phyloP scores from a whole-genome alignment of 2,888 invertebrate genomes.

The Tipula unca region DNA sequence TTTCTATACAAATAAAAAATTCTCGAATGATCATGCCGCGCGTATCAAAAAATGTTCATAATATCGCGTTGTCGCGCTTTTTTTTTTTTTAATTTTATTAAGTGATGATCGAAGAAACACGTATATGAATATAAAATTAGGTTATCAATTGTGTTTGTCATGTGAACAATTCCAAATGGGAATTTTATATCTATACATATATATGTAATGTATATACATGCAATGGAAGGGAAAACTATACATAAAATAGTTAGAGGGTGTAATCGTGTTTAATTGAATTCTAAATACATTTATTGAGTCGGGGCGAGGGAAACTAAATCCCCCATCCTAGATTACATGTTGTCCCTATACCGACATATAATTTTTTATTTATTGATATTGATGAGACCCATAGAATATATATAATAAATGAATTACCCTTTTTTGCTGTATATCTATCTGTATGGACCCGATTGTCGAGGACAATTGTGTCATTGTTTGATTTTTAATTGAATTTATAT shows the following conservation, averaged over 20 bases:
- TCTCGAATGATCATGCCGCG: not conserved
- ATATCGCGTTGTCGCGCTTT: not conserved
- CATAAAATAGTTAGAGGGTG: not conserved
- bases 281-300: not conserved
- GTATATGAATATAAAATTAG: not conserved
- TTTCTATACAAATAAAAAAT: not conserved
- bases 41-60: not conserved
- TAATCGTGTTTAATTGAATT: not conserved
- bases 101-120: not conserved
- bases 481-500: not conserved
- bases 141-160: not conserved
- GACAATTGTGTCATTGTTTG: not conserved
- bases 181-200: not conserved
- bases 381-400: not conserved
- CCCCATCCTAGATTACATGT: not conserved
- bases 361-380: constrained; percentile 8
- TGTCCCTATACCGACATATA: not conserved
- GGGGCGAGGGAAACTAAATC: not conserved
- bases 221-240: not conserved
- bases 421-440: not conserved
- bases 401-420: not conserved
- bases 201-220: not conserved
- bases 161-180: not conserved
- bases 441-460: not conserved
- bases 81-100: not conserved